A percentile compares a stretch with the other conserved stretches of the same genome.
Evolutionary conservation across 2,113 vertebrate genomes (phyloP).

Genomic region (Hystrix brachyura): DNA sequence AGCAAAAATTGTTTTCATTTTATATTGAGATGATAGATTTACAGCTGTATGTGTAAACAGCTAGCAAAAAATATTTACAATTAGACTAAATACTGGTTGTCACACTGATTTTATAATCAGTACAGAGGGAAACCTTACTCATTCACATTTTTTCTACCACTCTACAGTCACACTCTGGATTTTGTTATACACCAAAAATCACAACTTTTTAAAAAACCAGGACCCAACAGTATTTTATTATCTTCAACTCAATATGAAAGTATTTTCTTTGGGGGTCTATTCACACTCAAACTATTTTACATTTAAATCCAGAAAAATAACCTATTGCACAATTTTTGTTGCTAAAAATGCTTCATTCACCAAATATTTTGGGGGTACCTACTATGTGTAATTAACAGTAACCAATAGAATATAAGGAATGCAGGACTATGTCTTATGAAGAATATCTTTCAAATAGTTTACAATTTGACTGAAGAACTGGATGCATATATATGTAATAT

Average conservation of each 20-base stretch:
- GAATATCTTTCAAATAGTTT: neutral
- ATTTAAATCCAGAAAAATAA: constrained; percentile 46
- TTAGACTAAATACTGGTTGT: constrained; percentile 61
- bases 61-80: constrained; percentile 60
- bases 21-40: constrained; percentile 64
- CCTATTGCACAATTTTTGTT: neutral
- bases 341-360: constrained; percentile 33
- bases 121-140: neutral
- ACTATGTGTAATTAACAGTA: neutral
- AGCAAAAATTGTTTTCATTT: constrained; percentile 68
- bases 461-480: constrained; percentile 15
- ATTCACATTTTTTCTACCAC: constrained; percentile 35
- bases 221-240: constrained; percentile 25
- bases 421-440: neutral
- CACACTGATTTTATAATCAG: constrained; percentile 39
- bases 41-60: constrained; percentile 53
- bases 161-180: neutral
- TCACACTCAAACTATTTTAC: neutral
- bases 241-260: constrained; percentile 19
- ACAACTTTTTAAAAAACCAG: neutral
- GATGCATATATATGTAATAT: neutral
- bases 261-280: constrained; percentile 22
- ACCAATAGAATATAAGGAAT: neutral
- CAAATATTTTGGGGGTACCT: neutral
- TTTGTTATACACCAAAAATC: neutral